Conservation (phyloP, 2,797 vertebrate genomes). For the Gymnothorax reevesii region DNA sequence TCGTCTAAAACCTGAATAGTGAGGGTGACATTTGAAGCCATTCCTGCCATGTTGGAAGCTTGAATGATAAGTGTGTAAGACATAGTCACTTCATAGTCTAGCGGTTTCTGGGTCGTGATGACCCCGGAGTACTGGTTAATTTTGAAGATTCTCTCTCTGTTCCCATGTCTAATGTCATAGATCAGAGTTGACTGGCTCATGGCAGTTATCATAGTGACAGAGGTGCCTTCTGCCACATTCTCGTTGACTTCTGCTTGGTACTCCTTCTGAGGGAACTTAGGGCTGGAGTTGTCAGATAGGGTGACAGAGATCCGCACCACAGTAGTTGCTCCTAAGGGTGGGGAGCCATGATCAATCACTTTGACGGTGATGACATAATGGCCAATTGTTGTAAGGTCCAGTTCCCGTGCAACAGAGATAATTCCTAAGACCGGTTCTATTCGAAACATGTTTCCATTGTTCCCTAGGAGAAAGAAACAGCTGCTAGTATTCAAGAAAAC, state of each 20-base stretch:
- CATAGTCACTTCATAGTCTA: slow-evolving; percentile 83
- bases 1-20: slow-evolving; percentile 87
- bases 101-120: slow-evolving; percentile 80
- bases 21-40: slow-evolving; percentile 87
- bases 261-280: slow-evolving; percentile 88
- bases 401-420: slow-evolving; percentile 84
- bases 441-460: slow-evolving; percentile 87
- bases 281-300: slow-evolving; percentile 89
- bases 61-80: slow-evolving; percentile 83
- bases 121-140: slow-evolving; percentile 97
- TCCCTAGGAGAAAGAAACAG: slow-evolving; percentile 77
- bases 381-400: slow-evolving; percentile 85
- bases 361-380: slow-evolving; percentile 91
- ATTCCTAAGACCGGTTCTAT: slow-evolving; percentile 94
- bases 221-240: slow-evolving; percentile 83
- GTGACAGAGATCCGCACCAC: slow-evolving; percentile 88
- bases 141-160: slow-evolving; percentile 77
- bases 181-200: slow-evolving; percentile 90
- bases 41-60: slow-evolving; percentile 95
- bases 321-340: slow-evolving; percentile 84
- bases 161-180: slow-evolving; percentile 89
- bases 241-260: slow-evolving; percentile 91
- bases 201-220: slow-evolving; percentile 83
- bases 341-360: slow-evolving; percentile 86
- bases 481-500: background rate